phyloP scores from a whole-genome alignment of 2,888 invertebrate species.

The Cosmorhoe ocellata region DNA sequence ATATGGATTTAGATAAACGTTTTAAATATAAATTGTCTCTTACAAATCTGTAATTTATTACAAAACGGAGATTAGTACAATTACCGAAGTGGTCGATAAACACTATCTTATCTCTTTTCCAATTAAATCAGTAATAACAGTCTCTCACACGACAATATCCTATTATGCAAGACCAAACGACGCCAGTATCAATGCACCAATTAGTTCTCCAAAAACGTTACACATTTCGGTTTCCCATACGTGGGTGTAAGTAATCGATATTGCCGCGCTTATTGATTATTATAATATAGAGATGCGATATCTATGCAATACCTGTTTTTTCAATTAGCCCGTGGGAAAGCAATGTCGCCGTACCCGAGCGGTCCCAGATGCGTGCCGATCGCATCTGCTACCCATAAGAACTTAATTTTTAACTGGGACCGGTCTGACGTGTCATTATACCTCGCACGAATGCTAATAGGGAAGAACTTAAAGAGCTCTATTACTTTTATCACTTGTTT shows the following conservation, averaged over 20 bases:
- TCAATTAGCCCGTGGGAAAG: constrained; percentile 69
- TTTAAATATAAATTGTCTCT: constrained; percentile 10
- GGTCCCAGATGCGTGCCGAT: constrained; percentile 48
- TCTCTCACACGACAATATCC: constrained; percentile 33
- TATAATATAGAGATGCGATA: constrained; percentile 51
- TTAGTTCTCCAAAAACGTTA: constrained; percentile 39
- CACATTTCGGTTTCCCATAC: constrained; percentile 30
- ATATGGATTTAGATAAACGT: constrained; percentile 16
- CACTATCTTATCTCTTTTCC: constrained; percentile 35
- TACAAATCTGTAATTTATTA: constrained; percentile 18
- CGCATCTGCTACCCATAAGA: constrained; percentile 59
- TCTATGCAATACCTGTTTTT: constrained; percentile 53
- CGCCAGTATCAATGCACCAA: constrained; percentile 37
- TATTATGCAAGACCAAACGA: constrained; percentile 39
- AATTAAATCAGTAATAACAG: constrained; percentile 34
- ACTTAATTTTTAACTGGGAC: constrained; percentile 61
- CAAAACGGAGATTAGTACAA: constrained; percentile 36
- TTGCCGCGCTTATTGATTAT: constrained; percentile 56
- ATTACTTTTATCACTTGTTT: constrained; percentile 52
- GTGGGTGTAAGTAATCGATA: constrained; percentile 49
- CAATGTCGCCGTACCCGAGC: constrained; percentile 49
- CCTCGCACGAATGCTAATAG: constrained; percentile 42
- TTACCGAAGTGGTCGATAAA: constrained; percentile 36
- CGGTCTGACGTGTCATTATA: constrained; percentile 57
- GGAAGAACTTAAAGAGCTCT: constrained; percentile 16